phyloP scores from a whole-genome alignment of 2,113 vertebrate genomes.

The Brachyhypopomus occidentalis region DNA sequence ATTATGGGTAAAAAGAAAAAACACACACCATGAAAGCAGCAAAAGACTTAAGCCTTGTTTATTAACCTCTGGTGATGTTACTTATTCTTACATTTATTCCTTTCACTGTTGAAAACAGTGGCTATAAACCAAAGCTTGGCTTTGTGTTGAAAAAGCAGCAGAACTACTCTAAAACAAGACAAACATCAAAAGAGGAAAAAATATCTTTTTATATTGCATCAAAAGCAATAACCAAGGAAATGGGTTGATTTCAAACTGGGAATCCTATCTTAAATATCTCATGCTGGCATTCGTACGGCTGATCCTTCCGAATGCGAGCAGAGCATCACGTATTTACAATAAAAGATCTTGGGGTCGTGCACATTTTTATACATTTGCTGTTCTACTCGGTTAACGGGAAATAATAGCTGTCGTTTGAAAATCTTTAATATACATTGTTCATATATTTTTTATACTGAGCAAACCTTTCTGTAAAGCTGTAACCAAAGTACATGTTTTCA shows the following conservation, averaged over 20 bases:
- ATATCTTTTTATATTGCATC: constrained; percentile 29
- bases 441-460: neutral
- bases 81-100: neutral
- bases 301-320: constrained; percentile 8
- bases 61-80: constrained; percentile 33
- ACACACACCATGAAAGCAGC: constrained; percentile 70
- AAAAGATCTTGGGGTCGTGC: neutral
- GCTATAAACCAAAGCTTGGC: constrained; percentile 22
- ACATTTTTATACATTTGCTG: constrained; percentile 4
- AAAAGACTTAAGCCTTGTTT: constrained; percentile 48
- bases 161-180: neutral
- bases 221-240: constrained; percentile 31
- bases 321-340: constrained; percentile 66
- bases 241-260: constrained; percentile 26
- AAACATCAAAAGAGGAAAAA: constrained; percentile 3
- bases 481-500: neutral
- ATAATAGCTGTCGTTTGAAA: neutral
- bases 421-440: neutral
- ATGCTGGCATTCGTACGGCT: neutral
- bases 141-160: constrained; percentile 28
- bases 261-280: constrained; percentile 30
- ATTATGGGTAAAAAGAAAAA: constrained; percentile 73
- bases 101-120: neutral
- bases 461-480: neutral
- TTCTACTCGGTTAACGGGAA: constrained; percentile 1